Base-by-base conservation (phyloP, 2,113 vertebrate genomes). In the Atrichornis clamosus region DNA sequence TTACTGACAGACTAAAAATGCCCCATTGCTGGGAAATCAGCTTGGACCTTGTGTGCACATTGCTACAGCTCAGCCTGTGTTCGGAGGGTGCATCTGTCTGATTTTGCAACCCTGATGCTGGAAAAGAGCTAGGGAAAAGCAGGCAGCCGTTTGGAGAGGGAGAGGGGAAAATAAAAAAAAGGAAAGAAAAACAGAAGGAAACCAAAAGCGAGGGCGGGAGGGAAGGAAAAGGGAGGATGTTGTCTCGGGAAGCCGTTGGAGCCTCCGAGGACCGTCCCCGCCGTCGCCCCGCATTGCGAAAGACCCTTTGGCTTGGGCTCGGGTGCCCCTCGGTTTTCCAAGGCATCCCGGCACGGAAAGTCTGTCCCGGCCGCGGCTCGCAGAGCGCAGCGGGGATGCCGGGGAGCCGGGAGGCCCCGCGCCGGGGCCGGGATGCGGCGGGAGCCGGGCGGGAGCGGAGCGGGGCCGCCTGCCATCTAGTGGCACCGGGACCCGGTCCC, bases 401-500 rank as follows among this genome's bases (percentile, higher is more conserved):
- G 81, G 62, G 58, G 73, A 74, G 19, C 15, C 17, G 81, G 84
- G 96, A 60, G 97, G 97, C 96, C 94, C 95, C 58, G 74, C 18
- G 60, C 0, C 64, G 90, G 91, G 96, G 92, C 52, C 44, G 60
- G 68, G 59, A 27, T 32, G 78, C 58, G 6, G 76, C 21, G 22
- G 50, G 22, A 27, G 67, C 24, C 22, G 42, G 18, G 39, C 35
- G 52, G 24, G 13, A 19, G 15, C 23, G 26, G n/a, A 7, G 69
- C n/a, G 84, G 84, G 55, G 41, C 77, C 87, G 82, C 30, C 32
- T 90, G 96, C 96, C 96, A 94, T 87, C 96, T 96, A 95, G 94
- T 3, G 96, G 95, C 28, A 23, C 7, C n/a, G 39, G 22, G 18
- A 82, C 15, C 20, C 60, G 7, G 4, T n/a, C 19, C 68, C 37